Conservation (phyloP, 1,140 invertebrate genomes). For the Parapsyche elsis region DNA sequence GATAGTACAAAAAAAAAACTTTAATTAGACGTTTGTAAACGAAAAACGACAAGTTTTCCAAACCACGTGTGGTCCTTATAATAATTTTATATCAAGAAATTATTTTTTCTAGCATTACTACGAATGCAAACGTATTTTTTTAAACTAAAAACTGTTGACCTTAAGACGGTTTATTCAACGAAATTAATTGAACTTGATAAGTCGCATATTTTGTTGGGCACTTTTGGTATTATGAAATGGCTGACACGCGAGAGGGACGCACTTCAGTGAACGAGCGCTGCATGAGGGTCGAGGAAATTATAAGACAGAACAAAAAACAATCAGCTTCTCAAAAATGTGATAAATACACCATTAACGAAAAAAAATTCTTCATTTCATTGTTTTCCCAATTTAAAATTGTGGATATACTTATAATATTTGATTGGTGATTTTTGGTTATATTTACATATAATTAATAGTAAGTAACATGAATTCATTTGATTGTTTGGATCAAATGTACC, state of each 20-base stretch:
- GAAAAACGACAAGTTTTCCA: background rate
- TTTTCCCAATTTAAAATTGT: too few relatives aligned
- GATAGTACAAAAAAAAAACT: background rate
- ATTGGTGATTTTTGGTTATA: too few relatives aligned
- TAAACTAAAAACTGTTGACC: too few relatives aligned
- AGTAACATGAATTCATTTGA: too few relatives aligned
- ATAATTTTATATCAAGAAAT: too few relatives aligned
- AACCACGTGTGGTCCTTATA: slow-evolving; percentile 32
- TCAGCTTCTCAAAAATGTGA: slow-evolving; percentile 27
- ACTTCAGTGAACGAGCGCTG: slow-evolving; percentile 8
- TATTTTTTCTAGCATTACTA: background rate
- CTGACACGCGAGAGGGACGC: slow-evolving; percentile 36
- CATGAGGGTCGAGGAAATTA: slow-evolving; percentile 11
- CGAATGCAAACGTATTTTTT: too few relatives aligned
- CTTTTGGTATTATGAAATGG: slow-evolving; percentile 10
- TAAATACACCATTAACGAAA: background rate
- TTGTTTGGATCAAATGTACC: too few relatives aligned
- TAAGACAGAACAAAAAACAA: background rate
- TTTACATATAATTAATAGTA: too few relatives aligned
- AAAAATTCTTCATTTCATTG: too few relatives aligned
- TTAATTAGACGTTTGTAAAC: too few relatives aligned
- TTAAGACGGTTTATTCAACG: background rate
- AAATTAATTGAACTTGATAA: too few relatives aligned
- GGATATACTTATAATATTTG: too few relatives aligned
- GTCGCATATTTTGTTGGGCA: background rate